Conservation (phyloP, 2,797 vertebrate genomes). For the Diplodus sargus region DNA sequence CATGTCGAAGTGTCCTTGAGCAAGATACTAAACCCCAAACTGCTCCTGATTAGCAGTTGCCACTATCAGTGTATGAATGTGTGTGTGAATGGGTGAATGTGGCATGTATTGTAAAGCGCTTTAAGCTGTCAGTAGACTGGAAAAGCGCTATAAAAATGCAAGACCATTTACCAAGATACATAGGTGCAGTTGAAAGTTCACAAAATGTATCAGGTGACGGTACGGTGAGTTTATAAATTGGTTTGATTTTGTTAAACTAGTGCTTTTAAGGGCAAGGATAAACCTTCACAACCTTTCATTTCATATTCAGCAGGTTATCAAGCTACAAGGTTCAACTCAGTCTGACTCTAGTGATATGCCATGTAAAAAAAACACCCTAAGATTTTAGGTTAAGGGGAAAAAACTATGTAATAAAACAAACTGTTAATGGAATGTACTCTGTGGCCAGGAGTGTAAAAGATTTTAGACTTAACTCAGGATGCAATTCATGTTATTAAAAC, state of each 20-base stretch:
- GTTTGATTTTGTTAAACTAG: background rate
- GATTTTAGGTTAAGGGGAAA: background rate
- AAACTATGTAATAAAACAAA: background rate
- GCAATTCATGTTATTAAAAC: constrained; percentile 5
- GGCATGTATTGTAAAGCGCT: no score
- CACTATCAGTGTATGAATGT: no score
- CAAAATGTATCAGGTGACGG: background rate
- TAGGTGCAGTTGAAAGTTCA: background rate
- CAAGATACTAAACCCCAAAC: no score
- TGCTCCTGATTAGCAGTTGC: no score
- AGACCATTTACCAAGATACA: background rate
- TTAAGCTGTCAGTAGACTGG: no score
- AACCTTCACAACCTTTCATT: background rate
- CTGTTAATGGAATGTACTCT: background rate
- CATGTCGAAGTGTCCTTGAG: no score
- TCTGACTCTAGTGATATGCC: background rate
- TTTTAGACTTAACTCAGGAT: background rate
- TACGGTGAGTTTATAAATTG: background rate
- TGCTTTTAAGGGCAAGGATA: background rate
- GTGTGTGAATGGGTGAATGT: no score
- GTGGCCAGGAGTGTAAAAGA: background rate
- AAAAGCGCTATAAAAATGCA: no score
- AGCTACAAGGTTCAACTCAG: background rate
- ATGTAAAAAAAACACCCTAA: background rate
- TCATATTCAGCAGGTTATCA: background rate